Conservation (phyloP, 2,888 invertebrate species). For the Heteropelma amictum region DNA sequence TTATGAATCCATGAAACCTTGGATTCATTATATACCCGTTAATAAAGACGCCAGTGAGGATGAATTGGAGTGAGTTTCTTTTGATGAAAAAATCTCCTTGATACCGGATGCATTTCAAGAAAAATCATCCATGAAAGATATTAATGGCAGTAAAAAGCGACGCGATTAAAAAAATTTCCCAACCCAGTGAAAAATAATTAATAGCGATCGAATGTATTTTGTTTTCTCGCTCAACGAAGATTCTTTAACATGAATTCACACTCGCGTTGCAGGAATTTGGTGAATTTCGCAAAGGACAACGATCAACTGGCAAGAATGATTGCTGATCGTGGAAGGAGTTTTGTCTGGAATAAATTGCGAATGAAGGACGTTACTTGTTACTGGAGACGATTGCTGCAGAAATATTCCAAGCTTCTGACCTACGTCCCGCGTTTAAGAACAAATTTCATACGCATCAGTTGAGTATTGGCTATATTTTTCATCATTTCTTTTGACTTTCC, state of each 20-base stretch:
- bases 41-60: constrained; percentile 82
- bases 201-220: too few species aligned
- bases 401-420: constrained; percentile 86
- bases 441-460: constrained; percentile 80
- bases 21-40: constrained; percentile 97
- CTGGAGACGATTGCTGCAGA: constrained; percentile 88
- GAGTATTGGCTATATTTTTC: constrained; percentile 13
- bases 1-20: constrained; percentile 92
- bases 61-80: constrained; percentile 84
- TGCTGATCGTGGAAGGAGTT: constrained; percentile 88
- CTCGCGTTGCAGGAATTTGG: constrained; percentile 79
- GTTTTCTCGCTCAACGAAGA: not conserved
- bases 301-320: constrained; percentile 88
- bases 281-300: constrained; percentile 87
- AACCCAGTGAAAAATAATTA: too few species aligned
- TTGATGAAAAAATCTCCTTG: too few species aligned
- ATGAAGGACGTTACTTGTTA: constrained; percentile 92
- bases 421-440: constrained; percentile 83
- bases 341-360: constrained; percentile 90
- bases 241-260: constrained; percentile 22
- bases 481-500: not conserved
- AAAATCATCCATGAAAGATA: too few species aligned
- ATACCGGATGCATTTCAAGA: too few species aligned
- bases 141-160: too few species aligned
- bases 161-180: too few species aligned